Percentiles rank a stretch among this genome's conserved stretches.
Evolutionary conservation across 2,888 invertebrate genomes (phyloP).

Genomic region (Dryobotodes eremita): DNA sequence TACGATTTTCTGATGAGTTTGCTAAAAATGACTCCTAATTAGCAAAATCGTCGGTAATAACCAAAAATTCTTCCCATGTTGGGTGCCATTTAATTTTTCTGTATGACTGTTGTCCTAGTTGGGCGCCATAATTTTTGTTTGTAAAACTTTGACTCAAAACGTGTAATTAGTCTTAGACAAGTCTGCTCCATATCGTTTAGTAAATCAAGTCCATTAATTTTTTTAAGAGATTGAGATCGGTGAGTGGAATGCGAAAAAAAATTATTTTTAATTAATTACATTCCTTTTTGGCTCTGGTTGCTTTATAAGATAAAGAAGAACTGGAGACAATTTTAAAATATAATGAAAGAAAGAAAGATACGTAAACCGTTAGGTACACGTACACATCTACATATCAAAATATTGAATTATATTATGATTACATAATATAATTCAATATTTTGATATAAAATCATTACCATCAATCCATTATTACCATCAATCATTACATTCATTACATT

Average conservation of each 20-base stretch:
- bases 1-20: not conserved
- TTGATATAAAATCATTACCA: too few relatives aligned
- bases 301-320: not conserved
- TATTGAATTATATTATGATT: too few relatives aligned
- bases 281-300: slow-evolving; percentile 14
- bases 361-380: too few relatives aligned
- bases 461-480: too few relatives aligned
- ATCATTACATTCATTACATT: too few relatives aligned
- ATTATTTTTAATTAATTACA: slow-evolving; percentile 21
- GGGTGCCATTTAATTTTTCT: slow-evolving; percentile 48
- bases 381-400: too few relatives aligned
- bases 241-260: not conserved
- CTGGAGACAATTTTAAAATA: too few relatives aligned
- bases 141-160: slow-evolving; percentile 19
- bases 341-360: too few relatives aligned
- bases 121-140: slow-evolving; percentile 46
- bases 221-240: slow-evolving; percentile 15
- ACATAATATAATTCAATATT: too few relatives aligned
- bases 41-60: not conserved
- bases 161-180: slow-evolving; percentile 51
- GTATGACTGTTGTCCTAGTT: slow-evolving; percentile 17
- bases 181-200: slow-evolving; percentile 24
- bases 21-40: not conserved
- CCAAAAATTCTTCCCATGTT: slow-evolving; percentile 5
- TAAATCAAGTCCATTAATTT: not conserved